Conservation (phyloP, 2,888 invertebrate species). For the Actias luna region DNA sequence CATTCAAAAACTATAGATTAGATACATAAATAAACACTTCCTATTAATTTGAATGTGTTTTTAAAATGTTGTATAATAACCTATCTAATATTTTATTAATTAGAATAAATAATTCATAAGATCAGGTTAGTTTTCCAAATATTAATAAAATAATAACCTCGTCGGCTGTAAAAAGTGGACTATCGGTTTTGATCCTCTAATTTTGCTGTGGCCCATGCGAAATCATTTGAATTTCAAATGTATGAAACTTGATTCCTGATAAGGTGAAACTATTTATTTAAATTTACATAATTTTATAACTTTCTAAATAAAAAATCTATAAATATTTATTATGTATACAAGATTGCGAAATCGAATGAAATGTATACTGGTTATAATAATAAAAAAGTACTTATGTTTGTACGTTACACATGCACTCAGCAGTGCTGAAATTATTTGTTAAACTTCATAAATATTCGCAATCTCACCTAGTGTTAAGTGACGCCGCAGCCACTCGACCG, state of each 20-base stretch:
- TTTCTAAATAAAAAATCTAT: conserved; percentile 1
- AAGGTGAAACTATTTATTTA: conserved; percentile 14
- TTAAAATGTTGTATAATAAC: too few relatives aligned
- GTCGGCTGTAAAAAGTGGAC: neutral
- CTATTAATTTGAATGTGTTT: too few relatives aligned
- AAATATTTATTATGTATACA: neutral
- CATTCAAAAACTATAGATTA: too few relatives aligned
- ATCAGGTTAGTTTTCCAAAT: too few relatives aligned
- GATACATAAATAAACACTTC: neutral
- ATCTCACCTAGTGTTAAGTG: too few relatives aligned
- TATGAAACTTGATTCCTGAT: neutral
- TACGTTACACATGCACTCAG: too few relatives aligned
- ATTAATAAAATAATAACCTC: neutral
- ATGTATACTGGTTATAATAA: neutral
- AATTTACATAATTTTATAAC: conserved; percentile 5
- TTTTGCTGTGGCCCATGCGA: neutral
- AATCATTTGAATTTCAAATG: conserved; percentile 4
- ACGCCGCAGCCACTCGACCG: too few relatives aligned
- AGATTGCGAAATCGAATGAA: neutral
- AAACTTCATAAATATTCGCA: too few relatives aligned
- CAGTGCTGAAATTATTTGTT: too few relatives aligned
- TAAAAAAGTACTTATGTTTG: too few relatives aligned
- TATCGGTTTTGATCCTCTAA: neutral
- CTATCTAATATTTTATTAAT: too few relatives aligned
- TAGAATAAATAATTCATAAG: too few relatives aligned